Evolutionary conservation across 2,797 vertebrate genomes (phyloP).

Genomic region (Leptatherina wallacei): DNA sequence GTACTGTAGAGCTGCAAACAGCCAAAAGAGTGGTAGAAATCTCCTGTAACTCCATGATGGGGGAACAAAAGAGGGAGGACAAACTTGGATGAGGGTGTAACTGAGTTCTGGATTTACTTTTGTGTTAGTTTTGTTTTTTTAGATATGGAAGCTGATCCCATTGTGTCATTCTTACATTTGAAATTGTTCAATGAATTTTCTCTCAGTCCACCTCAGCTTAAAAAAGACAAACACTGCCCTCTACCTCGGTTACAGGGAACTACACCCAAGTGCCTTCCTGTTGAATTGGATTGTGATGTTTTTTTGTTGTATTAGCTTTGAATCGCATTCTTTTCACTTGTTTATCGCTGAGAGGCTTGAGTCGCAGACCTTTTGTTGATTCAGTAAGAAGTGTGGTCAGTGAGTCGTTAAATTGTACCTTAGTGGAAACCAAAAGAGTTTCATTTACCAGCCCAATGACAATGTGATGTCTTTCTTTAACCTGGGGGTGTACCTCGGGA

Average conservation of each 20-base stretch:
- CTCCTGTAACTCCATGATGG: constrained; percentile 2
- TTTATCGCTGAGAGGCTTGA: constrained; percentile 22
- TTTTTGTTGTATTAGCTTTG: constrained; percentile 26
- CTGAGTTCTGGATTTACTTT: background rate
- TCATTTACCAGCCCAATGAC: constrained; percentile 54
- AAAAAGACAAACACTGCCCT: constrained; percentile 78
- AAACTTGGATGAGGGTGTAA: background rate
- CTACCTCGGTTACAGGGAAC: constrained; percentile 62
- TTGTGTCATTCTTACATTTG: background rate
- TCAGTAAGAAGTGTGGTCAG: constrained; percentile 31
- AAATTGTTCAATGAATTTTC: constrained; percentile 2
- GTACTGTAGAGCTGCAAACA: constrained; percentile 34
- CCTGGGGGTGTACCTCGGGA: constrained; percentile 34
- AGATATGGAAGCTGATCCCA: background rate
- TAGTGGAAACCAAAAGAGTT: constrained; percentile 38
- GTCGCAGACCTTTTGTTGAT: constrained; percentile 36
- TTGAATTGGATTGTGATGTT: background rate
- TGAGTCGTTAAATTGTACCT: constrained; percentile 66
- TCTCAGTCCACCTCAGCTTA: background rate
- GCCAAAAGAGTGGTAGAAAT: constrained; percentile 15
- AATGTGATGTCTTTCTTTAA: constrained; percentile 53
- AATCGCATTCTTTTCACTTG: constrained; percentile 7
- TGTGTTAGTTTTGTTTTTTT: background rate
- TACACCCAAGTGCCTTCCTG: constrained; percentile 14
- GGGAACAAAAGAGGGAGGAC: background rate